Percentiles rank a stretch among this genome's conserved stretches.
phyloP scores from a whole-genome alignment of 2,888 invertebrate genomes.

The Synergus gifuensis region DNA sequence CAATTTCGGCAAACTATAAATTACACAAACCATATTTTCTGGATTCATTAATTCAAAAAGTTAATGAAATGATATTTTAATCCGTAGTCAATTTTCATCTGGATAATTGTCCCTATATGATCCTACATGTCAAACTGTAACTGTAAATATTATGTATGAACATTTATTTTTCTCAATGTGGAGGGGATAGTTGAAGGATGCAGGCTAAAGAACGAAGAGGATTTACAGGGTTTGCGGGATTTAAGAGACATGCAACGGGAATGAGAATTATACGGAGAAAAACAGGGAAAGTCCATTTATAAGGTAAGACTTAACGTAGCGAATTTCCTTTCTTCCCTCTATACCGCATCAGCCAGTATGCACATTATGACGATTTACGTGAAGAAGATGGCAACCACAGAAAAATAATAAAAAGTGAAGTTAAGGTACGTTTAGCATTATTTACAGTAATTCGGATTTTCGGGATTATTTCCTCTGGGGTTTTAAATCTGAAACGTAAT shows the following conservation, averaged over 20 bases:
- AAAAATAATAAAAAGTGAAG: neutral
- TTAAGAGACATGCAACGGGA: constrained; percentile 51
- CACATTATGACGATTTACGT: constrained; percentile 49
- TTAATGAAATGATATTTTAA: too few relatives aligned
- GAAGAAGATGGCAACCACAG: neutral
- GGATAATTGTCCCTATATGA: too few relatives aligned
- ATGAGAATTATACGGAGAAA: constrained; percentile 35
- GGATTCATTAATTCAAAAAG: neutral
- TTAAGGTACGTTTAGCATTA: neutral
- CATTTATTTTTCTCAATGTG: too few relatives aligned
- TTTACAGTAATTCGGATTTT: neutral
- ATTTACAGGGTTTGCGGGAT: constrained; percentile 56
- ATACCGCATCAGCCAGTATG: constrained; percentile 28
- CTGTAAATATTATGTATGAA: too few relatives aligned
- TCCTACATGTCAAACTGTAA: too few relatives aligned
- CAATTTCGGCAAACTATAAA: neutral
- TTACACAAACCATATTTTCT: neutral
- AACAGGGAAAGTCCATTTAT: constrained; percentile 58
- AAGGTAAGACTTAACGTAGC: constrained; percentile 49
- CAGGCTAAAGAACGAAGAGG: constrained; percentile 44
- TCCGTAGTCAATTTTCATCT: too few relatives aligned
- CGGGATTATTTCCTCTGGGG: too few relatives aligned
- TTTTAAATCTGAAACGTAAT: too few relatives aligned
- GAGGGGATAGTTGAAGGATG: neutral
- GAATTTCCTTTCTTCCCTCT: constrained; percentile 38